Evolutionary conservation across 2,113 vertebrate species (phyloP).

Genomic region (Alouatta palliata): DNA sequence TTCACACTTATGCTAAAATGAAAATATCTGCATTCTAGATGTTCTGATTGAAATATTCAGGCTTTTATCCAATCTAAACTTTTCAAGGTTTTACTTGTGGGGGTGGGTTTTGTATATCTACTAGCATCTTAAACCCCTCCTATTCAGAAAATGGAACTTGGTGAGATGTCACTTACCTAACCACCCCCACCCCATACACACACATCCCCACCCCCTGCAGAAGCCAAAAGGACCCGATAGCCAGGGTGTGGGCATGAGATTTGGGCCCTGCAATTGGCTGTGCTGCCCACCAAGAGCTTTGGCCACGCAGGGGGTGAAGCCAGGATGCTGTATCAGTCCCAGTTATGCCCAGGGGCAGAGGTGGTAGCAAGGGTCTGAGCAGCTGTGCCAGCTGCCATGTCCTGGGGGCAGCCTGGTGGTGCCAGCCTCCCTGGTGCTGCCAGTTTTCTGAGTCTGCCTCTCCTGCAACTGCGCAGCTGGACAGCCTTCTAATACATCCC

Average conservation of each 20-base stretch:
- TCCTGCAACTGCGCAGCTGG: neutral
- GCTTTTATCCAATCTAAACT: neutral
- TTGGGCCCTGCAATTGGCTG: neutral
- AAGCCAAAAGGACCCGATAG: neutral
- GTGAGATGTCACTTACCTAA: neutral
- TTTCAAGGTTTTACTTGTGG: neutral
- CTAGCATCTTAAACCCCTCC: neutral
- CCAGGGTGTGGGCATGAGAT: neutral
- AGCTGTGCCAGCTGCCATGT: neutral
- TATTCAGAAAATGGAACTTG: neutral
- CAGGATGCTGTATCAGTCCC: neutral
- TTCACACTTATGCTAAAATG: neutral
- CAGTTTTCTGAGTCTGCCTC: neutral
- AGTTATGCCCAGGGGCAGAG: neutral
- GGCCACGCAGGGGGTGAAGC: neutral
- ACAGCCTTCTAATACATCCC: neutral
- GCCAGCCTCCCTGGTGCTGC: neutral
- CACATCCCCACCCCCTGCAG: neutral
- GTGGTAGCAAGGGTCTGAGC: neutral
- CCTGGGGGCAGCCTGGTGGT: neutral
- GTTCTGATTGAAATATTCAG: neutral
- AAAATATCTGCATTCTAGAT: slow-evolving; percentile 3
- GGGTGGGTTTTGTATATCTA: neutral
- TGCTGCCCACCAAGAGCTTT: neutral
- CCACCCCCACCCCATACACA: too few relatives aligned